phyloP scores from a whole-genome alignment of 2,888 invertebrate species.

The Octodonta nipae region DNA sequence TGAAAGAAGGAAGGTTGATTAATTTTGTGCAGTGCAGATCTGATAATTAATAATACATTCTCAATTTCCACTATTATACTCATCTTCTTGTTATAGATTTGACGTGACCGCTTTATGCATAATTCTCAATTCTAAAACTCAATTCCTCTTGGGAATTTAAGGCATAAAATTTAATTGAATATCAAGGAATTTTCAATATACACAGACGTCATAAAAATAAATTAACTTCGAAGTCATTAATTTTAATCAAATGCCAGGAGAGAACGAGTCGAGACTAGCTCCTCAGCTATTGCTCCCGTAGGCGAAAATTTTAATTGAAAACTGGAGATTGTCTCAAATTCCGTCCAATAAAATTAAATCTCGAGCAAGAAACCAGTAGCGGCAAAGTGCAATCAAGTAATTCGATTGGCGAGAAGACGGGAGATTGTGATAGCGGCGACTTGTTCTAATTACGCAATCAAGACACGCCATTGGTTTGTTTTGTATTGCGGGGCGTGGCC shows the following conservation, averaged over 20 bases:
- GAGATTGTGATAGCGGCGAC: constrained; percentile 25
- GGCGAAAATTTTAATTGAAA: constrained; percentile 2
- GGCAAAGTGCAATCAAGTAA: constrained; percentile 3
- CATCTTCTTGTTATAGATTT: no score
- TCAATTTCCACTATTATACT: no score
- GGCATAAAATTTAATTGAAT: constrained; percentile 3
- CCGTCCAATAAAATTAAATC: constrained; percentile 1
- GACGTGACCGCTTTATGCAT: no score
- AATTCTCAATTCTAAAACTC: constrained; percentile 1
- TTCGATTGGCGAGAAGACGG: constrained; percentile 3
- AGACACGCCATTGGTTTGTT: constrained; percentile 29
- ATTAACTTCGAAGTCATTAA: constrained; percentile 4
- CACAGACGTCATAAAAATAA: constrained; percentile 1
- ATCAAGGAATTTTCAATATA: constrained; percentile 3
- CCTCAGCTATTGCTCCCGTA: constrained; percentile 1
- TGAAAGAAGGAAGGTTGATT: no score
- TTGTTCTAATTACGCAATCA: constrained; percentile 38
- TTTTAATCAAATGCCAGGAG: constrained; percentile 3
- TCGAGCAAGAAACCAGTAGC: constrained; percentile 1
- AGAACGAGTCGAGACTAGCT: no score
- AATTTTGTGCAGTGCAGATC: no score
- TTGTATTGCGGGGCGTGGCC: constrained; percentile 26
- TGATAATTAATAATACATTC: no score
- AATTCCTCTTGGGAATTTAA: background rate
- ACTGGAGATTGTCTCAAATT: constrained; percentile 1